These are phyloP conservation scores for Patella depressa DNA, from an alignment of 2,888 invertebrate species.

Conservation along the genomic window DNA sequence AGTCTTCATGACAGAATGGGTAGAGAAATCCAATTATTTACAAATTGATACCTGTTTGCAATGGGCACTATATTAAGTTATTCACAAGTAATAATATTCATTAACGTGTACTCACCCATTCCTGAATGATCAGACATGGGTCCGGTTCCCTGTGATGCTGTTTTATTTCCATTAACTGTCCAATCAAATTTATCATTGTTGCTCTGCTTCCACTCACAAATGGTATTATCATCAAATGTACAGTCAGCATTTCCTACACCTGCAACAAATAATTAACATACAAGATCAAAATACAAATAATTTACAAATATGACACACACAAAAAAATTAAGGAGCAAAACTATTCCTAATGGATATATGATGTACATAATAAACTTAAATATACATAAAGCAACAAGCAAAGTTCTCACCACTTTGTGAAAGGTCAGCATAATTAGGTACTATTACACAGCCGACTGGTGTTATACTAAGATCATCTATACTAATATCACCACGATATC, in stretches of 20 bases:
- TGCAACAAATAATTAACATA: slow-evolving; percentile 13
- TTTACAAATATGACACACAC: neutral
- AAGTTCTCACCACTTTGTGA: slow-evolving; percentile 29
- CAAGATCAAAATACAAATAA: neutral
- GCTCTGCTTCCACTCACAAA: slow-evolving; percentile 58
- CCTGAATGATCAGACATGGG: slow-evolving; percentile 51
- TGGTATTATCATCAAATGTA: slow-evolving; percentile 55
- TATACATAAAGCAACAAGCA: neutral
- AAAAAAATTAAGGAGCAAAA: neutral
- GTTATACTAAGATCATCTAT: slow-evolving; percentile 59
- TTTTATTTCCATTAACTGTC: slow-evolving; percentile 45
- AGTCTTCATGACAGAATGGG: neutral
- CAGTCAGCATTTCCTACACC: slow-evolving; percentile 39
- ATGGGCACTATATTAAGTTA: too few relatives aligned
- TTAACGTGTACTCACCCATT: slow-evolving; percentile 25
- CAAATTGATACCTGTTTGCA: neutral
- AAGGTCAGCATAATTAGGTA: slow-evolving; percentile 45
- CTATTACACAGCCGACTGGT: slow-evolving; percentile 45
- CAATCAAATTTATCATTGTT: slow-evolving; percentile 55
- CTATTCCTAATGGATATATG: too few relatives aligned
- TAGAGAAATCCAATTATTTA: neutral
- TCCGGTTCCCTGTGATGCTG: slow-evolving; percentile 46
- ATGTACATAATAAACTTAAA: neutral
- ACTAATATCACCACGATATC: slow-evolving; percentile 48
- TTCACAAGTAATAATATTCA: too few relatives aligned